Evolutionary conservation across 2,888 invertebrate species (phyloP).

Genomic region (Diadegma fenestrale): DNA sequence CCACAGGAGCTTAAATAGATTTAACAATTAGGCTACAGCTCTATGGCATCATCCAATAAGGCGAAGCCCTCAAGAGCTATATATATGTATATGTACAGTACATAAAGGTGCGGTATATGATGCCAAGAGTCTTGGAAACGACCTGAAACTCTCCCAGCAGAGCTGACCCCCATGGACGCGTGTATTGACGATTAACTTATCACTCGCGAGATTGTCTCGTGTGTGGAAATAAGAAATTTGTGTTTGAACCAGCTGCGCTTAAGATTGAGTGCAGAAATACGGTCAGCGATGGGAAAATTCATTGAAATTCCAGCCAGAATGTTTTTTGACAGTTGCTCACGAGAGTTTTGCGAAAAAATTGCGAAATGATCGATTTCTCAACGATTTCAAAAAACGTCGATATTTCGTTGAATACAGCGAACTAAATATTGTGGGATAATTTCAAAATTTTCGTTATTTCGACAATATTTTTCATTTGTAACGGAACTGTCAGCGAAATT

Average conservation of each 20-base stretch:
- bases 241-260: background rate
- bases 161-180: background rate
- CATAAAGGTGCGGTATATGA: background rate
- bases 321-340: no score
- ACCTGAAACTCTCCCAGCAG: background rate
- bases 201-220: background rate
- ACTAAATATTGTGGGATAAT: no score
- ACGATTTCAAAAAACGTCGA: no score
- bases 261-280: background rate
- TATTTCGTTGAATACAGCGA: no score
- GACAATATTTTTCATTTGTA: no score
- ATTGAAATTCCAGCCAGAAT: no score
- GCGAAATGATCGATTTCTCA: no score
- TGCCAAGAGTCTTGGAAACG: background rate
- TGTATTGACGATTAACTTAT: background rate
- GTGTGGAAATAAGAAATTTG: background rate
- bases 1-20: slow-evolving; percentile 75
- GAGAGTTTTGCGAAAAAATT: no score
- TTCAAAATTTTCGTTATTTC: no score
- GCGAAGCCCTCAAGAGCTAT: slow-evolving; percentile 75
- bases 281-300: background rate
- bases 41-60: slow-evolving; percentile 81
- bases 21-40: slow-evolving; percentile 77
- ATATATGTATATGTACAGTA: slow-evolving; percentile 17
- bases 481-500: no score